A percentile compares a stretch with the other conserved stretches of the same genome.
Evolutionary conservation across 2,888 invertebrate genomes (phyloP).

Genomic region (Biston betularia): DNA sequence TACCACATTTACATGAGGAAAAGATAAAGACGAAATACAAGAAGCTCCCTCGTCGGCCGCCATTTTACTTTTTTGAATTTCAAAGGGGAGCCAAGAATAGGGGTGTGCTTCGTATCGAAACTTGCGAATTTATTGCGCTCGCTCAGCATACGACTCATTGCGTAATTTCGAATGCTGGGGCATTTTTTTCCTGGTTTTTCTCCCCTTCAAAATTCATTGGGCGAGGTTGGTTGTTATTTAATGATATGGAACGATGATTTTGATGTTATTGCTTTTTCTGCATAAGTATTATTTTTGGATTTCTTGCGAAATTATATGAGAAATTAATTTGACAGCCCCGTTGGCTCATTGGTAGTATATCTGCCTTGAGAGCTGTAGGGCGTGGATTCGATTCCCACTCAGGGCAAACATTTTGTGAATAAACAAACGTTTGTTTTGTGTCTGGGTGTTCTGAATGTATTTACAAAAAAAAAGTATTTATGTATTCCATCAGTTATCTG

Average conservation of each 20-base stretch:
- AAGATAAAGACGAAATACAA: conserved; percentile 85
- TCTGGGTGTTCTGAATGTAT: too few relatives aligned
- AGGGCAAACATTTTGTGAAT: too few relatives aligned
- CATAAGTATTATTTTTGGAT: background rate
- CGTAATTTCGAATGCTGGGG: conserved; percentile 65
- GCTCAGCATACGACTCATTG: conserved; percentile 79
- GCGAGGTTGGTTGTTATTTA: conserved; percentile 34
- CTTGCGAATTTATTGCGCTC: conserved; percentile 74
- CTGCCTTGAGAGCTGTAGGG: too few relatives aligned
- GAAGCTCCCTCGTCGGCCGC: conserved; percentile 65
- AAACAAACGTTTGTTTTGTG: too few relatives aligned
- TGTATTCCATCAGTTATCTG: too few relatives aligned
- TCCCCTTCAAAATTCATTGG: conserved; percentile 40
- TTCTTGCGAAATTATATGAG: conserved; percentile 6
- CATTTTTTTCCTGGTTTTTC: conserved; percentile 44
- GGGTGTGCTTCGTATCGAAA: conserved; percentile 68
- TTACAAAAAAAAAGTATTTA: too few relatives aligned
- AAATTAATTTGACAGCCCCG: too few relatives aligned
- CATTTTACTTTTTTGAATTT: conserved; percentile 79
- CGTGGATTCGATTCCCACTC: too few relatives aligned
- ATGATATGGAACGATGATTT: conserved; percentile 34
- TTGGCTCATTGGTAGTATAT: too few relatives aligned
- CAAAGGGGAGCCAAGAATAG: conserved; percentile 70
- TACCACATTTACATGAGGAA: conserved; percentile 82
- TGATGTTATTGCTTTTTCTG: conserved; percentile 34